phyloP scores from a whole-genome alignment of 2,113 vertebrate species.

The Ptyas mucosa region DNA sequence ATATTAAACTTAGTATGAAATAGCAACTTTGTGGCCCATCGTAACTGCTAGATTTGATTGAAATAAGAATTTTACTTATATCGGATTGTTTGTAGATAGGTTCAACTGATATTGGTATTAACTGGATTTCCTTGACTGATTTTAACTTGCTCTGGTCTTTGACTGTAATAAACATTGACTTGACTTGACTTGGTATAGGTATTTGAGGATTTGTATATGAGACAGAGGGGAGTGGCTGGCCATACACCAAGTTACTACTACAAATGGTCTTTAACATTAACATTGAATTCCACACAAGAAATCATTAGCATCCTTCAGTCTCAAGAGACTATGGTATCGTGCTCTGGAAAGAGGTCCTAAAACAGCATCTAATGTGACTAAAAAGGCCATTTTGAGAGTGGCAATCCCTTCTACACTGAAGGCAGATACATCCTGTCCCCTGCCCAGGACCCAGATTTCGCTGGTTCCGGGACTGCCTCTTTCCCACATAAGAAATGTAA shows the following conservation, averaged over 20 bases:
- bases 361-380: too few relatives aligned
- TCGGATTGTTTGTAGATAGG: too few relatives aligned
- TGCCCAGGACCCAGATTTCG: too few relatives aligned
- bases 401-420: too few relatives aligned
- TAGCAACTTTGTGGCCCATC: neutral
- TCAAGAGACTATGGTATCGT: too few relatives aligned
- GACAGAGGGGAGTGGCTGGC: neutral
- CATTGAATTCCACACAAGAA: neutral
- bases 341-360: too few relatives aligned
- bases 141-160: neutral
- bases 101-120: neutral
- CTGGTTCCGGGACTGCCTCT: too few relatives aligned
- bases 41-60: neutral
- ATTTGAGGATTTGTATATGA: neutral
- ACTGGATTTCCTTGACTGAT: neutral
- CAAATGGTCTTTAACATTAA: neutral
- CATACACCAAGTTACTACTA: neutral
- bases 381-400: too few relatives aligned
- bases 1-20: neutral
- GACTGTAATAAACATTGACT: neutral
- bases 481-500: neutral
- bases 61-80: neutral
- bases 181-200: neutral
- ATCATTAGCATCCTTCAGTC: neutral
- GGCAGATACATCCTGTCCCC: too few relatives aligned